Base-by-base conservation (phyloP, 2,113 vertebrate species). In the Tenebrosternarchus preto region DNA sequence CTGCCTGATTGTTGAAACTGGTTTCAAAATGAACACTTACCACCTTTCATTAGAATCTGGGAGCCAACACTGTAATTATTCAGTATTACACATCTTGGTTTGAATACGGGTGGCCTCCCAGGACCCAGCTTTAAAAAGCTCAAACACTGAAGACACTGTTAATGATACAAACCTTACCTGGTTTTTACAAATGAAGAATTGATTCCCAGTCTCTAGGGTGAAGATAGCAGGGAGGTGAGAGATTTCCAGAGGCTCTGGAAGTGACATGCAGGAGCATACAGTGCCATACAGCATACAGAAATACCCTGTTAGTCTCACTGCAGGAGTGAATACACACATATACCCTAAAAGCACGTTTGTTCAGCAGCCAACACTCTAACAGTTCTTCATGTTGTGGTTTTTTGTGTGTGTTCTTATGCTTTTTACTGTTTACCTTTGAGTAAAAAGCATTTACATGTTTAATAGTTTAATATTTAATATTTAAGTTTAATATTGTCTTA, bases 281-380 rank as follows among this genome's bases (percentile, higher is more conserved):
- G n/a, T n/a, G n/a, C n/a, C n/a, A n/a, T n/a, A n/a, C n/a, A n/a
- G 20, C 27, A 78, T 31, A 57, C 39, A 25, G 24, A 72, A 61
- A 46, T 15, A 68, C 69, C 57, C 4, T 15, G 78, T 82, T 78
- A 80, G 73, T 83, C 22, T 39, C 68, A 24, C 59, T 27, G 29
- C 22, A 20, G 2, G 24, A 39, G 60, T 73, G 11, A 82, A 85
- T 72, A 73, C 66, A 80, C 74, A 80, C 84, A 86, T 73, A 85
- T 90, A 85, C 71, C 60, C 81, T 57, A 72, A 56, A 66, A 83
- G 78, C 73, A 76, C 78, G 81, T 82, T 78, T 76, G 81, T 46
- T 46, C 61, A 87, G 81, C 72, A 46, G 53, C 24, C n/a, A 78
- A 50, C 77, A 85, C 85, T 80, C 80, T 77, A 73, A 88, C 88